Evolutionary conservation across 2,797 vertebrate species (phyloP).

Genomic region (Florisuga fusca): DNA sequence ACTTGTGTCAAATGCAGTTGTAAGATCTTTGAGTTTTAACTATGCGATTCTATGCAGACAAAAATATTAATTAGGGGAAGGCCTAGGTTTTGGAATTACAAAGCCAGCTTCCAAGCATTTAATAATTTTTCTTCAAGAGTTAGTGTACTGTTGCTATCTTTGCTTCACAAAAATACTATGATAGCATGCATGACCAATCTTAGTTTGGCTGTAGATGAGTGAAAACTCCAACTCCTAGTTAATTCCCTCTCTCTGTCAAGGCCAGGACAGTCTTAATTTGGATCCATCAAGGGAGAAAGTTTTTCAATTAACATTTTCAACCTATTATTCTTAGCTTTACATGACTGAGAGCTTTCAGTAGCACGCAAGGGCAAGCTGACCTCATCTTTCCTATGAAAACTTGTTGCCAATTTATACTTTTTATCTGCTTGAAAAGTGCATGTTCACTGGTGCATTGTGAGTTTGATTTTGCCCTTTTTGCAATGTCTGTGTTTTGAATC

Average conservation of each 20-base stretch:
- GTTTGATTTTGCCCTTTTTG: not conserved
- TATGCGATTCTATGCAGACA: not conserved
- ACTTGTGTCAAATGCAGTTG: not conserved
- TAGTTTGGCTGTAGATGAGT: not conserved
- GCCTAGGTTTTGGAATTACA: not conserved
- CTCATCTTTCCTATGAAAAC: not conserved
- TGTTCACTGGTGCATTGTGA: not conserved
- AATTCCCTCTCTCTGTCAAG: constrained; percentile 37
- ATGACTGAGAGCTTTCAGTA: not conserved
- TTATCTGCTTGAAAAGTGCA: not conserved
- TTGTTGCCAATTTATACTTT: not conserved
- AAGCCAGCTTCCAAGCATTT: not conserved
- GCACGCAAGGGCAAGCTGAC: constrained; percentile 6
- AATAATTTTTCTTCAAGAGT: not conserved
- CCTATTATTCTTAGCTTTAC: not conserved
- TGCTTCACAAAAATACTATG: not conserved
- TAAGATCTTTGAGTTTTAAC: not conserved
- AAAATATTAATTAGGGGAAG: not conserved
- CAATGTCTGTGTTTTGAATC: not conserved
- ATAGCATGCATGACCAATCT: not conserved
- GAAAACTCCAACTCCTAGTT: constrained; percentile 7
- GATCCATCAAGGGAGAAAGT: not conserved
- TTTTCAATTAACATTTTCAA: not conserved
- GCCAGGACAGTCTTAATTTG: constrained; percentile 24
- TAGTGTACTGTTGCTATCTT: not conserved